Evolutionary conservation across 2,797 vertebrate genomes (phyloP).

Genomic region (Characodon lateralis): DNA sequence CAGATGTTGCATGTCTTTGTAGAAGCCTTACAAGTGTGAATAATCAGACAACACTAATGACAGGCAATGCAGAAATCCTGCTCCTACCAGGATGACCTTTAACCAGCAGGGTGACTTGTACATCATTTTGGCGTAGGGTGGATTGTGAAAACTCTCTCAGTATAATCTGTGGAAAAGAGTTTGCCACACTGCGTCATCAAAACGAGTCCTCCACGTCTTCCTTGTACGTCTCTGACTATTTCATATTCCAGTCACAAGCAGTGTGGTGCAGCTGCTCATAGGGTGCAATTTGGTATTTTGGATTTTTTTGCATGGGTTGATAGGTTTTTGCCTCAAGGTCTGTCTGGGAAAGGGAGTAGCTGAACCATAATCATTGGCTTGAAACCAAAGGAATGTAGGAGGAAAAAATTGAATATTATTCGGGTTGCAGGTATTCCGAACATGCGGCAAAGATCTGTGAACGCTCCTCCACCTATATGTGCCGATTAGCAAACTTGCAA

Average conservation of each 20-base stretch:
- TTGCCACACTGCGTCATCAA: constrained; percentile 70
- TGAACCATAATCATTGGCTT: constrained; percentile 10
- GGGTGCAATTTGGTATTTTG: constrained; percentile 65
- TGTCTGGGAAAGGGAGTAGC: constrained; percentile 60
- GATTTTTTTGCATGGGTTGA: constrained; percentile 40
- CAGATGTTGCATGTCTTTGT: neutral
- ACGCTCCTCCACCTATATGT: constrained; percentile 21
- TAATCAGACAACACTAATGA: constrained; percentile 34
- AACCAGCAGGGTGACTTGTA: constrained; percentile 46
- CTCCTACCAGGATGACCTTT: constrained; percentile 63
- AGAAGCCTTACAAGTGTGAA: constrained; percentile 30
- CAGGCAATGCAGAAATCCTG: constrained; percentile 53
- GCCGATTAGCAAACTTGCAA: constrained; percentile 64
- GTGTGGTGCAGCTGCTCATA: constrained; percentile 65
- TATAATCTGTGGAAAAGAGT: constrained; percentile 52
- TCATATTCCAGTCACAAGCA: constrained; percentile 76
- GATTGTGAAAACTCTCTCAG: constrained; percentile 48
- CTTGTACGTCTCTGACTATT: constrained; percentile 55
- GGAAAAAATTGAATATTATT: constrained; percentile 39
- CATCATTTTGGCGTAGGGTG: constrained; percentile 18
- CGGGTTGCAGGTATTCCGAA: constrained; percentile 38
- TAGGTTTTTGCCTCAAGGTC: constrained; percentile 64
- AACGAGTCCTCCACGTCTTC: constrained; percentile 54
- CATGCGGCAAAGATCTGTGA: constrained; percentile 46
- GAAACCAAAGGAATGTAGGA: constrained; percentile 5